These are phyloP conservation scores for Myiozetetes cayanensis DNA, from an alignment of 2,113 vertebrate genomes.

Conservation along the genomic window DNA sequence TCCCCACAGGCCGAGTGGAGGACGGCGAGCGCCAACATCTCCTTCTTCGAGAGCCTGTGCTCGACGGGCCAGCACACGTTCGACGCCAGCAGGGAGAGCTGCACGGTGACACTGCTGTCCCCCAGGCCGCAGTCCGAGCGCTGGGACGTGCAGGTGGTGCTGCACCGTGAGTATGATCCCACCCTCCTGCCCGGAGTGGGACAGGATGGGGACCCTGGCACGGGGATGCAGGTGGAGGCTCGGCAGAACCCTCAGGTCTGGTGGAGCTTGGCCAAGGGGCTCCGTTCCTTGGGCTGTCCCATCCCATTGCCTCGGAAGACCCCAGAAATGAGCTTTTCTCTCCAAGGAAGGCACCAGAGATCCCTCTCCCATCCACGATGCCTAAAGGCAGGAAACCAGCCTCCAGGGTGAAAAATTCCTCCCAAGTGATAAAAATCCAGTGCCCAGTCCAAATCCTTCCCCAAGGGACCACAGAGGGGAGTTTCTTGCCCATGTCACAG, in stretches of 20 bases:
- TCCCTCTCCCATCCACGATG: not conserved
- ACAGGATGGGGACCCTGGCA: fast-evolving
- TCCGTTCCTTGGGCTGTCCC: not conserved
- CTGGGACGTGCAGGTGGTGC: not conserved
- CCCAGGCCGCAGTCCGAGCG: fast-evolving
- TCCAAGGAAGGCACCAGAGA: not conserved
- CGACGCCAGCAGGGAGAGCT: constrained; percentile 40
- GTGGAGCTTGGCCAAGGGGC: not conserved
- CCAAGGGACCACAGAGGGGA: not conserved
- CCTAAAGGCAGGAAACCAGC: not conserved
- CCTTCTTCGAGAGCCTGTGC: constrained; percentile 61
- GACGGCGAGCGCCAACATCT: fast-evolving
- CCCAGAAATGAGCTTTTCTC: not conserved
- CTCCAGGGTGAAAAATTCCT: not conserved
- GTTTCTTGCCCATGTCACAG: not conserved
- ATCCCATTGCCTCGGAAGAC: not conserved
- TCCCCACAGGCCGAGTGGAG: not conserved
- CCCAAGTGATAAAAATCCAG: not conserved
- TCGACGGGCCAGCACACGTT: constrained; percentile 33
- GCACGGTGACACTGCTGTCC: not conserved
- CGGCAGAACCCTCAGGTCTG: not conserved
- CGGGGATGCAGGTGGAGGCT: not conserved
- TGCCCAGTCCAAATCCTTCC: not conserved
- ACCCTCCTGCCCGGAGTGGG: fast-evolving
- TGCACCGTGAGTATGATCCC: constrained; percentile 13